A percentile compares a stretch with the other conserved stretches of the same genome.
Evolutionary conservation across 1,140 invertebrate genomes (phyloP).

Genomic region (Gryon sp.): DNA sequence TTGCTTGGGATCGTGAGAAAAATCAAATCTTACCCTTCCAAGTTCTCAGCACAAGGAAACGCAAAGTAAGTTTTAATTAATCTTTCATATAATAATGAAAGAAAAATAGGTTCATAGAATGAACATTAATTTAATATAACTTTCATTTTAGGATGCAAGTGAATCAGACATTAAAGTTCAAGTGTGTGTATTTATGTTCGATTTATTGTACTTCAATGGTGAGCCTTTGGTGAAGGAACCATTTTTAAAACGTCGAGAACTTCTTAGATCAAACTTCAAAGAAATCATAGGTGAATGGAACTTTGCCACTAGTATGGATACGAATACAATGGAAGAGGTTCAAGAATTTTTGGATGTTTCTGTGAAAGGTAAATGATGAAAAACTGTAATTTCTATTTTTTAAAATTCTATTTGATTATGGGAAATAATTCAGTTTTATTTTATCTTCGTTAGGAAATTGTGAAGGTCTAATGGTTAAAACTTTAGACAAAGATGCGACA

Average conservation of each 20-base stretch:
- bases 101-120: too few species aligned
- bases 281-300: conserved; percentile 91
- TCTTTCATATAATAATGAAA: too few species aligned
- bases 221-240: conserved; percentile 90
- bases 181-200: conserved; percentile 99
- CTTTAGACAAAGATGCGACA: conserved; percentile 93
- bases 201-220: conserved; percentile 97
- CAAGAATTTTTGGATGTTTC: conserved; percentile 97
- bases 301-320: conserved; percentile 92
- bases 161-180: conserved; percentile 96
- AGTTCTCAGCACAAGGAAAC: conserved; percentile 95
- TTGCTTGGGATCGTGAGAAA: conserved; percentile 95
- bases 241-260: conserved; percentile 86
- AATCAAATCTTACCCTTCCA: conserved; percentile 98
- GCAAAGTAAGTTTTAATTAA: conserved; percentile 90
- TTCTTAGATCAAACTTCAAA: conserved; percentile 88
- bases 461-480: conserved; percentile 99
- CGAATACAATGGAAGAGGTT: conserved; percentile 94
- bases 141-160: conserved; percentile 86
- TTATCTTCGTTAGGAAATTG: conserved; percentile 86
- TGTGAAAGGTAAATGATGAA: conserved; percentile 85
- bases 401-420: too few species aligned
- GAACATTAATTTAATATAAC: conserved; percentile 3
- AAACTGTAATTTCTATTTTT: conserved; percentile 2
- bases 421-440: background rate